Evolutionary conservation across 1,140 invertebrate species (phyloP), one percentile per base, ranked within the genome.

Genomic region (Batillaria attramentaria): DNA sequence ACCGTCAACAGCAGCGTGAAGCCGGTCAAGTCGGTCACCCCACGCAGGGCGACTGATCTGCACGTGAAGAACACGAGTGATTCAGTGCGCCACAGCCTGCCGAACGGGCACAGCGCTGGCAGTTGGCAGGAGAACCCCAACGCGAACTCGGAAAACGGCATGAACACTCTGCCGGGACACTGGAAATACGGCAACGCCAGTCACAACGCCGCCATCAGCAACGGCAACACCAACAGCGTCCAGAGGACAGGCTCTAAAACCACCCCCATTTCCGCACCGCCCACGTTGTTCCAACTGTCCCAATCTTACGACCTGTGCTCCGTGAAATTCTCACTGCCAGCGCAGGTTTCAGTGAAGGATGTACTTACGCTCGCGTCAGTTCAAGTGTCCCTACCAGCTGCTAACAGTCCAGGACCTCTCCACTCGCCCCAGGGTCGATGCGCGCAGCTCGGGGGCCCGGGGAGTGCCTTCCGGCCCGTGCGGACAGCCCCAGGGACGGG

Each of bases 381-480:
- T 50, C 73, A 75, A 39, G 74, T 77, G 37, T 37, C 60, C 13
- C 68, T 80, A 33, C 73, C 74, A n/a, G 54, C 73, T 28, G 54
- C 33, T 24, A 73, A 57, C 42, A 77, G 78, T 6, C 68, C 73
- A 6, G 42, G 46, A 28, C 60, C 76, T 39, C 65, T 66, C 8
- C 69, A 75, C 46, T 72, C 79, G 13, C 81, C 79, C 2, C 80
- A 84, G 57, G 83, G 85, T 13, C 81, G 83, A 10, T 82, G 81
- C 50, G 78, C 82, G 8, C 73, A 73, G 39, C 74, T 86, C 18
- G 85, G 85, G 20, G 85, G 85, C 24, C 85, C 85, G 28, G 85
- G 85, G 28, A 86, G 85, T 79, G 85, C 85, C 46, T 86, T 86
- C 68, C 83, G 78, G 35, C 85, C 85, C 10, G 85, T 86, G 18